Evolutionary conservation across 2,797 vertebrate genomes (phyloP), one percentile per base, ranked within the genome.

Genomic region (Rhinogobio ventralis): DNA sequence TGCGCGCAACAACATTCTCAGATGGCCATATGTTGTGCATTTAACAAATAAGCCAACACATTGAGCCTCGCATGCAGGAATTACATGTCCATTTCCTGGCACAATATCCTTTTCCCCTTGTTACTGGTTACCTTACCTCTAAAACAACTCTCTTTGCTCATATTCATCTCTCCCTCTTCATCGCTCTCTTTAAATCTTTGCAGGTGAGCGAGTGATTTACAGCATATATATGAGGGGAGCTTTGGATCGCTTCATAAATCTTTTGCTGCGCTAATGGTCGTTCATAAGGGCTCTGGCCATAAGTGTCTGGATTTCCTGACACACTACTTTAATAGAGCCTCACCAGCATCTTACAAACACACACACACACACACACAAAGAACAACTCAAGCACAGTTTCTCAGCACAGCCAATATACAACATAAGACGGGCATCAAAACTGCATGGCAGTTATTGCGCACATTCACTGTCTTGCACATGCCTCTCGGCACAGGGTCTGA

Each of bases 241-340:
- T 86, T 64, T 23, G 81, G 85, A 85, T 83, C 83, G 80, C 81
- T 82, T 81, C 69, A 86, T 87, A 87, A 89, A 89, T 84, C 85
- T 75, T 69, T 76, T 84, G 66, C 85, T 51, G 49, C 36, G 13
- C 83, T 89, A 90, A 90, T 88, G 84, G 84, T 51, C 36, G 30
- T 79, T 87, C 82, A 87, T 87, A 86, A 87, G 86, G 81, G 75
- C 76, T 79, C 36, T 69, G 64, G 57, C 87, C 28, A 49, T 84
- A 86, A 87, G 82, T 86, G 87, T 81, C 83, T 85, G 76, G 81
- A 86, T 86, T 89, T 85, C 87, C 86, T 57, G 64, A 86, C 81
- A 87, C 78, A 57, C 71, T 60, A 71, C 60, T 81, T 81, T 75
- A 83, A 88, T 57, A 84, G 77, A 76, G 25, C 60, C 46, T 76